phyloP scores from a whole-genome alignment of 2,888 invertebrate species.

The Eupithecia pulchellata region DNA sequence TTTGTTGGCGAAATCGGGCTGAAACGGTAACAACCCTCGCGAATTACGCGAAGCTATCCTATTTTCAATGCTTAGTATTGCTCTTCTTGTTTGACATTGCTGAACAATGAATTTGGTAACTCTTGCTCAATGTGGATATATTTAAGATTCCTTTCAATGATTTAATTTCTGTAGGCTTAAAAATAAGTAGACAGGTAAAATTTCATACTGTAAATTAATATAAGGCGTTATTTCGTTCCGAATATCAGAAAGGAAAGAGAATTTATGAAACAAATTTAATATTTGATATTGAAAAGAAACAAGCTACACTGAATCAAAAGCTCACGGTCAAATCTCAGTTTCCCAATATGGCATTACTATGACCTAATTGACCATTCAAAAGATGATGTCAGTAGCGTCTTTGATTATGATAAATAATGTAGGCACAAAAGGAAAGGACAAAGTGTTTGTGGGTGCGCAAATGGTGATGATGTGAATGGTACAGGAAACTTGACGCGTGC shows the following conservation, averaged over 20 bases:
- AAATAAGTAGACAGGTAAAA: too few species aligned
- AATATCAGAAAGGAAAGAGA: neutral
- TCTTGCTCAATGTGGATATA: constrained; percentile 14
- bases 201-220: too few species aligned
- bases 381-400: constrained; percentile 59
- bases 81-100: constrained; percentile 44
- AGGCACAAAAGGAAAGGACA: constrained; percentile 60
- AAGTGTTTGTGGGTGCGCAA: constrained; percentile 67
- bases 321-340: constrained; percentile 33
- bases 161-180: too few species aligned
- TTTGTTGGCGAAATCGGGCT: constrained; percentile 76
- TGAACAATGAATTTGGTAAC: constrained; percentile 11
- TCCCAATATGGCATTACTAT: constrained; percentile 40
- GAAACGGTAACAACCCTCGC: constrained; percentile 74
- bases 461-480: constrained; percentile 68
- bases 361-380: constrained; percentile 47
- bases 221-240: too few species aligned
- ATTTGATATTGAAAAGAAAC: neutral
- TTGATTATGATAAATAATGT: constrained; percentile 58
- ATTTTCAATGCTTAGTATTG: constrained; percentile 57
- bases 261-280: neutral
- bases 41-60: constrained; percentile 57
- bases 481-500: constrained; percentile 80
- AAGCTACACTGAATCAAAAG: constrained; percentile 16
- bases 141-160: too few species aligned